Evolutionary conservation across 2,888 invertebrate genomes (phyloP), one percentile per base, ranked within the genome.

Genomic region (Apantesis nais): DNA sequence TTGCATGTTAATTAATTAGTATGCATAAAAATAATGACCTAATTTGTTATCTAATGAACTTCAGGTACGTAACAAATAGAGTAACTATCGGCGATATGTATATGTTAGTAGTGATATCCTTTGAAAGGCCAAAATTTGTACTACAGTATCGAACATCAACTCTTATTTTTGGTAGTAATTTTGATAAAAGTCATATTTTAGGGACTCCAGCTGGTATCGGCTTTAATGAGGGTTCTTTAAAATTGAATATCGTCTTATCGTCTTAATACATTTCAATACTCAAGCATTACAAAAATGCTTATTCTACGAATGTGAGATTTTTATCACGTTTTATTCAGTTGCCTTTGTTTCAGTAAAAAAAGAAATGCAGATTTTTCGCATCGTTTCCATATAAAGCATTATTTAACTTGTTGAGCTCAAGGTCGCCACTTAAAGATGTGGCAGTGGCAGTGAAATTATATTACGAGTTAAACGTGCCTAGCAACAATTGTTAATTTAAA

Each of bases 401-500:
- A 74, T 74, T 79, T 80, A 84, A 78, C 78, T 78, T 74, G 74
- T 82, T 78, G 77, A 79, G 73, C 70, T 80, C 87, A 88, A 88
- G 88, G 88, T 77, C 84, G 85, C 73, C 80, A 77, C 75, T 74
- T 77, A 75, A 83, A 84, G 86, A 84, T 83, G 84, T 84, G 78
- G 77, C 79, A 85, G 84, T 84, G 78, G 77, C 79, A 85, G 84
- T 85, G 85, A 87, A 86, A 87, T 86, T 83, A 69, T 85, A 79
- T 85, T 83, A 85, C 82, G 81, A 81, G 77, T 82, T 76, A 71
- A 82, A 78, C 82, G 84, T 83, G 89, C 92, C 86, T 92, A 86
- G 92, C 90, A 92, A 93, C 93, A 92, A 88, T 88, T 86, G 78
- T 76, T 84, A 80, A 89, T 91, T 92, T 90, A 86, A 91, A 91